Conservation (phyloP, 2,888 invertebrate species). For the Scaptomyza polygonia region DNA sequence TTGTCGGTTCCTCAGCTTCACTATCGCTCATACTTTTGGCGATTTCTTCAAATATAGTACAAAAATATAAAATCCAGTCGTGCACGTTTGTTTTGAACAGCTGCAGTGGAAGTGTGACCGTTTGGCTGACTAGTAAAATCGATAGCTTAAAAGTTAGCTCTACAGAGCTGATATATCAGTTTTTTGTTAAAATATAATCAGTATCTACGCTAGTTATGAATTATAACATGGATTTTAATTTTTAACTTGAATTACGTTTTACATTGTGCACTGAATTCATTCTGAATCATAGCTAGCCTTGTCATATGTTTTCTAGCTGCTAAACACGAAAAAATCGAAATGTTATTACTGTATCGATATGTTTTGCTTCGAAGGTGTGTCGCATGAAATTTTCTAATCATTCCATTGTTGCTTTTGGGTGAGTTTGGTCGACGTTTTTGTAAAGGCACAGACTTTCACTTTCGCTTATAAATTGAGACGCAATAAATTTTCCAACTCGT, state of each 20-base stretch:
- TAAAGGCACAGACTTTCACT: slow-evolving; percentile 50
- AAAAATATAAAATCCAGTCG: slow-evolving; percentile 12
- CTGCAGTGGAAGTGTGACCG: slow-evolving; percentile 30
- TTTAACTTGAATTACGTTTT: not conserved
- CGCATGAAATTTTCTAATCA: slow-evolving; percentile 32
- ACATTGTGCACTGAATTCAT: not conserved
- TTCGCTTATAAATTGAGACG: slow-evolving; percentile 53
- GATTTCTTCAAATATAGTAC: not conserved
- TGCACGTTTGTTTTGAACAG: slow-evolving; percentile 66
- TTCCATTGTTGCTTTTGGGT: slow-evolving; percentile 57
- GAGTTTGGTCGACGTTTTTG: slow-evolving; percentile 55
- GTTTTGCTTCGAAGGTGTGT: slow-evolving; percentile 6
- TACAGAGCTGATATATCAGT: too few relatives aligned
- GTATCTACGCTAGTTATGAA: not conserved
- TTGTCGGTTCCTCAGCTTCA: slow-evolving; percentile 65
- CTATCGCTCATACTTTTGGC: slow-evolving; percentile 75
- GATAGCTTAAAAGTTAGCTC: not conserved
- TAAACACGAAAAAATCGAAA: not conserved
- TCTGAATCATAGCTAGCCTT: not conserved
- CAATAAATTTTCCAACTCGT: slow-evolving; percentile 44
- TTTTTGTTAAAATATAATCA: not conserved
- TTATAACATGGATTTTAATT: not conserved
- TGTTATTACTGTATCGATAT: slow-evolving; percentile 10
- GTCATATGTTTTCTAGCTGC: not conserved
- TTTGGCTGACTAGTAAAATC: not conserved